phyloP scores from a whole-genome alignment of 2,113 vertebrate genomes.

The Eolophus roseicapilla region DNA sequence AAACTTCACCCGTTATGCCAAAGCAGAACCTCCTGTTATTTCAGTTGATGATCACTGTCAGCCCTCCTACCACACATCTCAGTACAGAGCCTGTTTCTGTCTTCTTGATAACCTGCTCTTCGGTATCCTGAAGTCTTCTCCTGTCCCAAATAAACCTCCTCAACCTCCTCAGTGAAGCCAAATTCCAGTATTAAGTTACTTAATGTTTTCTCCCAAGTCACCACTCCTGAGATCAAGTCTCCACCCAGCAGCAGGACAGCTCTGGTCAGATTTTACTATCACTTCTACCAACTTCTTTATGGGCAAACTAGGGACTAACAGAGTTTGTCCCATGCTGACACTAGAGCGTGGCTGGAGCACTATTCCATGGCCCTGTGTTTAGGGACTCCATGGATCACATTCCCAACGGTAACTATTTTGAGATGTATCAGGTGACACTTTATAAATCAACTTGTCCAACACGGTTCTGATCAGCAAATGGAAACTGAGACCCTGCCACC shows the following conservation, averaged over 20 bases:
- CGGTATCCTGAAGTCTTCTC: background rate
- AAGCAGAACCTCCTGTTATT: background rate
- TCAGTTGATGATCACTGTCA: background rate
- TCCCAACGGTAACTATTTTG: background rate
- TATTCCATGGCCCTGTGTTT: background rate
- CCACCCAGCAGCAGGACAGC: background rate
- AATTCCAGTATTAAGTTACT: background rate
- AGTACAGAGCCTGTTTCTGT: background rate
- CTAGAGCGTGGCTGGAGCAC: background rate
- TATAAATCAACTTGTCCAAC: background rate
- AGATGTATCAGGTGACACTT: conserved; percentile 3
- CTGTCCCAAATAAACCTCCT: background rate
- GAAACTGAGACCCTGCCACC: background rate
- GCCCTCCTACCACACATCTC: background rate
- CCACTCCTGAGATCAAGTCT: background rate
- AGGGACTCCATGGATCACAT: background rate
- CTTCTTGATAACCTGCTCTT: background rate
- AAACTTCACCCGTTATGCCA: background rate
- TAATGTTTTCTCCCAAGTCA: background rate
- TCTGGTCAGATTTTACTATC: background rate
- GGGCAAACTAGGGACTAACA: background rate
- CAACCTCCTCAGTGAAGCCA: background rate
- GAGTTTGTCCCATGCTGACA: background rate
- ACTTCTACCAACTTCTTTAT: background rate
- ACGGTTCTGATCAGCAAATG: fast-evolving